Base-by-base conservation (phyloP, 2,113 vertebrate genomes). In the Excalfactoria chinensis region DNA sequence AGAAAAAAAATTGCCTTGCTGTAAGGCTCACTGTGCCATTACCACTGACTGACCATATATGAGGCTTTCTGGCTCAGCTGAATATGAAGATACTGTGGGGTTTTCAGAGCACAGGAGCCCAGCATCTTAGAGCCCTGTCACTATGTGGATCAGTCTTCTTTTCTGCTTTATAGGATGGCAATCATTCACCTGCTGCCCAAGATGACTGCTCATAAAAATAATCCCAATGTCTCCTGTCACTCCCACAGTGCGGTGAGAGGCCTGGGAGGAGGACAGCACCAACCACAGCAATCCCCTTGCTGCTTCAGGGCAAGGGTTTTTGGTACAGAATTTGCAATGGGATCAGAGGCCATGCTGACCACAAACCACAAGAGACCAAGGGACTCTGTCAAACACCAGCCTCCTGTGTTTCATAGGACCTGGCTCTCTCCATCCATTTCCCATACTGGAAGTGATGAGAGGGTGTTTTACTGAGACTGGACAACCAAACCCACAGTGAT, bases 321-420 rank as follows among this genome's bases (percentile, higher is more conserved):
- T 46, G n/a, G 0, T 44, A 13, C 13, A 3, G 1, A 60, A 19
- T 9, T 46, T 71, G 66, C 28, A 70, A 37, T 7, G 14, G 13
- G 23, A n/a, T 88, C 34, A 22, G 28, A 26, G 71, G 43, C 37
- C n/a, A n/a, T 1, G 0, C 14, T 67, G 37, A 70, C 41, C 28
- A 19, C 7, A 9, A 73, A 28, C 25, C 43, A 71, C 64, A 4
- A 63, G 20, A 58, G 19, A 58, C 11, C 0, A 73, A 70, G 28
- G 6, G 30, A 21, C n/a, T 79, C 63, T 82, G 35, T 40, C 53
- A 64, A 34, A 3, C 7, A 9, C 1, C 9, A 87, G 3, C 7
- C 30, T 30, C 53, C 34, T 44, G 16, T 3, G 3, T 44, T 86
- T 93, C 28, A 17, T 23, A 75, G 17, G 48, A 67, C 76, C 19